phyloP scores from a whole-genome alignment of 2,113 vertebrate genomes.

The Strix uralensis region DNA sequence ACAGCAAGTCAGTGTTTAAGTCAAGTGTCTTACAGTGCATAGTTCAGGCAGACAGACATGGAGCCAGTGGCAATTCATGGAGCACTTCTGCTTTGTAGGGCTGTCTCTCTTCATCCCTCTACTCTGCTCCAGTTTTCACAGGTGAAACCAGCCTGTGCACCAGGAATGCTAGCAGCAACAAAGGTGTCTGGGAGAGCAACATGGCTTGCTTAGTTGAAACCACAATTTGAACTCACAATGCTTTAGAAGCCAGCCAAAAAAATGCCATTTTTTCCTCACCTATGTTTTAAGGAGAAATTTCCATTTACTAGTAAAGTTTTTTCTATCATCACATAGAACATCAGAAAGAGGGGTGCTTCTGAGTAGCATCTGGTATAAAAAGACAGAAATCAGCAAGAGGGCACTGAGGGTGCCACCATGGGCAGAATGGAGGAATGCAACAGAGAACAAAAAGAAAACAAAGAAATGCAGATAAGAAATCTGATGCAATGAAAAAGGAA shows the following conservation, averaged over 20 bases:
- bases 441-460: neutral
- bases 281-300: neutral
- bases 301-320: neutral
- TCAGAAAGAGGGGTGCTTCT: neutral
- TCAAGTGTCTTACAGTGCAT: accelerated
- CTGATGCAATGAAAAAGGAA: neutral
- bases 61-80: neutral
- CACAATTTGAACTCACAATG: neutral
- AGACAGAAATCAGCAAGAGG: neutral
- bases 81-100: neutral
- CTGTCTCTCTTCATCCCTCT: neutral
- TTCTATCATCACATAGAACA: neutral
- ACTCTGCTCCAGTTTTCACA: neutral
- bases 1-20: neutral
- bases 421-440: neutral
- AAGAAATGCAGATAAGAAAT: neutral
- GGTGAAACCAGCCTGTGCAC: neutral
- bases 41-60: neutral
- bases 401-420: neutral
- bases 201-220: neutral
- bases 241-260: neutral
- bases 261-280: neutral
- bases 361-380: neutral
- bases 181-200: neutral
- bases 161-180: neutral